These are phyloP conservation scores for Montipora efflorescens DNA, from an alignment of 64 coral and sea anemone species.

Conservation along the genomic window DNA sequence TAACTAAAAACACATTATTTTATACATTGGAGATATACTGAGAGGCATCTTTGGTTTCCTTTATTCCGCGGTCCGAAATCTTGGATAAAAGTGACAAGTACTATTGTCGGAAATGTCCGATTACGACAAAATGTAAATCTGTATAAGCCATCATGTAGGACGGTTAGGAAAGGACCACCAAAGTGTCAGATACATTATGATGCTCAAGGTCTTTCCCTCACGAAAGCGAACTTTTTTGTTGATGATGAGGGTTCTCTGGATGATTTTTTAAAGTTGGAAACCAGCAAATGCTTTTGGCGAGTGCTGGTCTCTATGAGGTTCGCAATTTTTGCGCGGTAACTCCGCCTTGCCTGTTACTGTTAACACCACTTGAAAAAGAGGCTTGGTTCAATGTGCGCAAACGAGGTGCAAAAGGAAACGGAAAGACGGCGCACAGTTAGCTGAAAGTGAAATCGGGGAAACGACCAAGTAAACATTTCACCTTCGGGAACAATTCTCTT, in stretches of 20 bases:
- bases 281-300: too few species aligned
- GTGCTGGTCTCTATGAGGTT: too few species aligned
- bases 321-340: background rate
- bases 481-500: background rate
- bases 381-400: background rate
- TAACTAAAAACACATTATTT: too few species aligned
- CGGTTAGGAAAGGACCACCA: background rate
- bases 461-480: background rate
- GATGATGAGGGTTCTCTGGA: background rate
- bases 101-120: slow-evolving; percentile 20
- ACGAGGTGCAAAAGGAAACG: background rate
- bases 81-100: background rate
- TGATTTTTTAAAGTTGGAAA: background rate
- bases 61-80: background rate
- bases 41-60: too few species aligned
- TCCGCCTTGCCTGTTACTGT: background rate
- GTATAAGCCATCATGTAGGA: background rate
- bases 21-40: too few species aligned
- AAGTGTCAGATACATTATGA: too few species aligned
- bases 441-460: background rate
- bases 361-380: background rate
- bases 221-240: background rate
- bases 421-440: background rate
- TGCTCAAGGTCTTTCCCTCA: too few species aligned
- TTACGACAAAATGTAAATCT: slow-evolving; percentile 22